Evolutionary conservation across 1,140 invertebrate genomes (phyloP), one percentile per base, ranked within the genome.

Genomic region (Geopemphigus sp.): DNA sequence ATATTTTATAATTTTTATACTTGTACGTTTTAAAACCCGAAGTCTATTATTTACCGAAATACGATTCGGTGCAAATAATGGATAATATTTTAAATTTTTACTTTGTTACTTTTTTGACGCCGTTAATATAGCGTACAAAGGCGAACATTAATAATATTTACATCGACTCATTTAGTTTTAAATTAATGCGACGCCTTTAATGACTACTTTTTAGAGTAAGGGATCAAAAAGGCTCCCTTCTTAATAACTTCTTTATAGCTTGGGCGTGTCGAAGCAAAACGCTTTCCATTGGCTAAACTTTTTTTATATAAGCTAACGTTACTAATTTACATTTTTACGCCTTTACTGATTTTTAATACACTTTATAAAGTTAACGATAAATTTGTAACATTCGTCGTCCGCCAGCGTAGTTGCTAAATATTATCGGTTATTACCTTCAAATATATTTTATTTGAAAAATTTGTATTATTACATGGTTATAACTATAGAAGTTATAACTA

Each of bases 251-350:
- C 66, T 68, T 68, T 68, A 68, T 50, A 50, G 66, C 22, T 26
- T 68, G 45, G 66, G 66, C 66, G 66, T 68, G 66, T 68, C 45
- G 8, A 17, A 68, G 22, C 22, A 50, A 50, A 68, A 68, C 66
- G 24, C 39, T 68, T 68, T 68, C 26, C 66, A 68, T 68, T 68
- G 39, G 66, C 15, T 50, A 68, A 68, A 15, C 39, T 68, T 10
- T 68, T 24, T 50, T 68, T 50, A 17, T 68, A 22, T 50, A 17
- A 24, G 22, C 12, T 47, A 68, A 50, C 45, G 22, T 68, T 24
- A 15, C 22, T 68, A 68, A 68, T 68, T 68, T 68, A 50, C 66
- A 68, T 68, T 66, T 66, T n/a, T 66, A 66, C 24, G n/a, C 32
- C 11, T 19, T 19, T 22, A 45, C 63, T n/a, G 63, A 66, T 66